Base-by-base conservation (phyloP, 1,140 invertebrate species). In the Ctenoplectra terminalis region DNA sequence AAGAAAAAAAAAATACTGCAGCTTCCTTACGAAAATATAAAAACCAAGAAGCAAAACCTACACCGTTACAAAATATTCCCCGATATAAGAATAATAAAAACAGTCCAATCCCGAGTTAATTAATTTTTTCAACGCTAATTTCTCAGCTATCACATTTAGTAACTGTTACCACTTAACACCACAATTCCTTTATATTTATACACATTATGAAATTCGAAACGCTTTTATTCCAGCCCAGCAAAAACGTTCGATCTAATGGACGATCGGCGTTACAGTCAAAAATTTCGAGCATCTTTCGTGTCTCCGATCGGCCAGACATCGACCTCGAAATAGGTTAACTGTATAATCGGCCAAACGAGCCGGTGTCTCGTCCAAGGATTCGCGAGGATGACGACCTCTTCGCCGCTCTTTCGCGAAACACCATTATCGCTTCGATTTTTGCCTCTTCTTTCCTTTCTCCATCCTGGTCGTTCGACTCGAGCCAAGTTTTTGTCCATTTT, bases 321-420 rank as follows among this genome's bases (percentile, higher is more conserved):
- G 74, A 56, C 63, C 63, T 77, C 50, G 37, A 69, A 64, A 64
- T 34, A 37, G 73, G 46, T 64, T 64, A 64, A 75, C 73, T 8
- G 58, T 74, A 56, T 56, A 74, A 48, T 61, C 43, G 17, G 17
- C 20, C 60, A 20, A 71, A 74, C 17, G 40, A 69, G 63, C 13
- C 15, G 15, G 17, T 15, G 17, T 23, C 37, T 31, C 11, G 48
- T 40, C 34, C 26, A 54, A 76, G 48, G 60, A 66, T 66, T 9
- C 60, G n/a, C 34, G 61, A 64, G 60, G 73, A 64, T 61, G 60
- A 52, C 61, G 58, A 75, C 73, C 73, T 6, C 20, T 29, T 8
- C n/a, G n/a, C n/a, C n/a, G n/a, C n/a, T n/a, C 37, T 43, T 58
- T 37, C 48, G 34, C 20, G 52, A 26, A 6, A 26, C 54, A 34